Evolutionary conservation across 2,797 vertebrate species (phyloP), one percentile per base, ranked within the genome.

Genomic region (Melanotaenia parkinsoni): DNA sequence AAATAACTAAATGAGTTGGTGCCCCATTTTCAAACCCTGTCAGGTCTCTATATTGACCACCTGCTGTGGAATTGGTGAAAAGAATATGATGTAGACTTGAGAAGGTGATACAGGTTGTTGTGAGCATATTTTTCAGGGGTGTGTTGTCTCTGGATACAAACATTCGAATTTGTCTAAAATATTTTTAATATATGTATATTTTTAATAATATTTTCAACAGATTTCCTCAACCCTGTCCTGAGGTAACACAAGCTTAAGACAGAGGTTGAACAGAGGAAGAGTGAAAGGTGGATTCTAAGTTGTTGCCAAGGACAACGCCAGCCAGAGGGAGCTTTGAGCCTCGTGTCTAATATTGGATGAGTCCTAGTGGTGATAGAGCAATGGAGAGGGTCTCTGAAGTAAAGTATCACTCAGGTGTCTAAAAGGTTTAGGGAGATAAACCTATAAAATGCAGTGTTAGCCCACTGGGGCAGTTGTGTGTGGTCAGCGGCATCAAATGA

Each of bases 281-380:
- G 64, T 2, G 58, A 45, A 60, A 50, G 50, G 47, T 59, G 79
- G 76, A 71, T 81, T 74, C 66, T 56, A 77, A 85, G 86, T 79
- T 80, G 86, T 92, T 91, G 89, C 87, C 83, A 91, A 79, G 87
- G 86, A 89, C 85, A 77, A 86, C 81, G 33, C 12, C 72, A 75
- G 74, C 74, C 77, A 72, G 75, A 74, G 64, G 72, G 63, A 60
- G 86, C 61, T 86, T 80, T 66, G 61, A 81, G 77, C 83, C 81
- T 56, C 61, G 70, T 82, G 86, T 88, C 71, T 86, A 71, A 82
- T 70, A 80, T 77, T 64, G 72, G 70, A 54, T 77, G 83, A 84
- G 64, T 88, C 83, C 81, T 67, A 8, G 75, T 1, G 5, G 71
- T 51, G 77, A 77, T 57, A 72, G 77, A 74, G 76, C 72, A 58